Evolutionary conservation across 2,797 vertebrate species (phyloP).

Genomic region (Tangara arthus): DNA sequence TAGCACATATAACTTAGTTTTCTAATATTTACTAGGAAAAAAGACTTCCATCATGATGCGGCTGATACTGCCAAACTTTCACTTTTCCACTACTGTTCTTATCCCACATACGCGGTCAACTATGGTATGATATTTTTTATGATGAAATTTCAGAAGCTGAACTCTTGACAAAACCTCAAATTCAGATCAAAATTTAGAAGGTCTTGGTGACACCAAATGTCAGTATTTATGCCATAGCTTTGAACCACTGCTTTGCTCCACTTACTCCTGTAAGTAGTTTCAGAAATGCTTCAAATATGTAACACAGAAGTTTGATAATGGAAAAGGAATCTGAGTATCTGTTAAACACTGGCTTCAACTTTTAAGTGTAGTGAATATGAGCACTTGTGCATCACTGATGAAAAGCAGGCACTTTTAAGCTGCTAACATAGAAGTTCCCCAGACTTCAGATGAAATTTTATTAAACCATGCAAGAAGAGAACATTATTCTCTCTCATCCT

Average conservation of each 20-base stretch:
- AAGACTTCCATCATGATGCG: background rate
- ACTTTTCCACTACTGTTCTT: background rate
- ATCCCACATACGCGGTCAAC: background rate
- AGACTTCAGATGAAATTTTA: background rate
- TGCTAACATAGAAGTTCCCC: accelerated
- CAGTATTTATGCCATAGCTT: background rate
- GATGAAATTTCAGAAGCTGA: background rate
- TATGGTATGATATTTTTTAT: background rate
- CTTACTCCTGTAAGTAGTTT: background rate
- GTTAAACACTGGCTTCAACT: background rate
- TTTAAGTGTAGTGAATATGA: background rate
- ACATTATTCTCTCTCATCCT: background rate
- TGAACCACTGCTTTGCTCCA: background rate
- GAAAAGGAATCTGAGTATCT: background rate
- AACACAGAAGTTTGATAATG: background rate
- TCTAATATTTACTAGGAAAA: background rate
- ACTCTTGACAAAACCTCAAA: background rate
- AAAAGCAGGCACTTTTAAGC: background rate
- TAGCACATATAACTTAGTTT: background rate
- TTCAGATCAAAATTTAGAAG: background rate
- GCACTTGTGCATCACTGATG: background rate
- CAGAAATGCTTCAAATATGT: background rate
- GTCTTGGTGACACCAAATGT: background rate
- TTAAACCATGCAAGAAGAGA: background rate
- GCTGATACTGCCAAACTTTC: background rate